A percentile compares a stretch with the other conserved stretches of the same genome.
These are phyloP conservation scores for Enteromius viviparus DNA, from an alignment of 2,797 vertebrate genomes.

Conservation along the genomic window DNA sequence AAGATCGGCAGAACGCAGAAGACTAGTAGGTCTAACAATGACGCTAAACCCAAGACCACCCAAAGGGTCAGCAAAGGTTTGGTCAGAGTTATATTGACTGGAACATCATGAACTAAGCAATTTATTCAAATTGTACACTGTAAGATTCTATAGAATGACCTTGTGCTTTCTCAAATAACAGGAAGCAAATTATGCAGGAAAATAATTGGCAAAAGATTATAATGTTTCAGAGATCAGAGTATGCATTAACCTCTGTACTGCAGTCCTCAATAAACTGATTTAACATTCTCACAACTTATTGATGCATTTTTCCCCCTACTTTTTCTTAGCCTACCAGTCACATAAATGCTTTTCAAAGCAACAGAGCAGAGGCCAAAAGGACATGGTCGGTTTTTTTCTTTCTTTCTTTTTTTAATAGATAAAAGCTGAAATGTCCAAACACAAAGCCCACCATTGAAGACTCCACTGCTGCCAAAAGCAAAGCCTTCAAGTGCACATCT, in stretches of 20 bases:
- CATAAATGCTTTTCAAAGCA: constrained; percentile 17
- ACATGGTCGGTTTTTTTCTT: background rate
- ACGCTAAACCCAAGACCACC: background rate
- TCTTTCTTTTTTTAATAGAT: background rate
- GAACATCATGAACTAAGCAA: background rate
- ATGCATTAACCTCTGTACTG: constrained; percentile 23
- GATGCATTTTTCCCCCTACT: background rate
- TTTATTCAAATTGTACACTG: background rate
- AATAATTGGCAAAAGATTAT: constrained; percentile 16
- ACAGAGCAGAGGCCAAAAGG: constrained; percentile 2
- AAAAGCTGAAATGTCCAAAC: constrained; percentile 5
- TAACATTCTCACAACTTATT: constrained; percentile 17
- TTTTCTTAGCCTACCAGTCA: background rate
- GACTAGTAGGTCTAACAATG: background rate
- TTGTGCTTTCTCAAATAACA: constrained; percentile 1
- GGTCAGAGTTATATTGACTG: background rate
- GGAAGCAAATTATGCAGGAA: background rate
- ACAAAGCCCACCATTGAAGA: background rate
- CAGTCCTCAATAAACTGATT: constrained; percentile 27
- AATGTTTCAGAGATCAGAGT: constrained; percentile 23
- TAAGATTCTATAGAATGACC: background rate
- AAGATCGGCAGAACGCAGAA: background rate
- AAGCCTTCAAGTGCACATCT: constrained; percentile 1
- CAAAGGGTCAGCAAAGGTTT: background rate
- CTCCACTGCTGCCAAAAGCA: background rate